phyloP scores from a whole-genome alignment of 1,140 invertebrate species.

The Cyphomyrmex costatus region DNA sequence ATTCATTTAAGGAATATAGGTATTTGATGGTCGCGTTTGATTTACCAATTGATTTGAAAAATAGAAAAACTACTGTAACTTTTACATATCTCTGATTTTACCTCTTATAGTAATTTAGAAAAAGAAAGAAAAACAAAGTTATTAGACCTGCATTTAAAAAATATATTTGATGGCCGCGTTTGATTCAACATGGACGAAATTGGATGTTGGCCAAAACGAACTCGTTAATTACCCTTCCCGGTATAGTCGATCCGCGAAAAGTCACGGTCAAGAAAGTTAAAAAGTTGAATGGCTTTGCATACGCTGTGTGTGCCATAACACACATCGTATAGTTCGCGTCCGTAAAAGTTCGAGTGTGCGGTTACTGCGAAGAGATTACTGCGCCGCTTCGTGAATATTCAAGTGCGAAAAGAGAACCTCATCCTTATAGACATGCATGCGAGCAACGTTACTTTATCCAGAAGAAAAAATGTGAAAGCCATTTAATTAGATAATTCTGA shows the following conservation, averaged over 20 bases:
- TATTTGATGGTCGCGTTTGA: too few species aligned
- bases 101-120: too few species aligned
- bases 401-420: constrained; percentile 28
- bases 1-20: neutral
- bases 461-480: neutral
- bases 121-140: too few species aligned
- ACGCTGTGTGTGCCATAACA: neutral
- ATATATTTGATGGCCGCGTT: neutral
- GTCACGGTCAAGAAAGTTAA: constrained; percentile 52
- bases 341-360: constrained; percentile 48
- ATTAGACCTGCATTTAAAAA: neutral
- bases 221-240: neutral
- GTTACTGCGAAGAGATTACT: constrained; percentile 31
- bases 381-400: constrained; percentile 17
- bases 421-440: constrained; percentile 15
- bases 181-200: neutral
- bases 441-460: constrained; percentile 21
- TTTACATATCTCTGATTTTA: too few species aligned
- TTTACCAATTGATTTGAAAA: too few species aligned
- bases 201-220: constrained; percentile 19
- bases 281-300: constrained; percentile 35
- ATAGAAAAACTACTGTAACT: too few species aligned
- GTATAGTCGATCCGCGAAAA: constrained; percentile 26
- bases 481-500: constrained; percentile 14
- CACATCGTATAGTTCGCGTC: neutral